Evolutionary conservation across 2,113 vertebrate species (phyloP).

Genomic region (Pelecanoides urinatrix): DNA sequence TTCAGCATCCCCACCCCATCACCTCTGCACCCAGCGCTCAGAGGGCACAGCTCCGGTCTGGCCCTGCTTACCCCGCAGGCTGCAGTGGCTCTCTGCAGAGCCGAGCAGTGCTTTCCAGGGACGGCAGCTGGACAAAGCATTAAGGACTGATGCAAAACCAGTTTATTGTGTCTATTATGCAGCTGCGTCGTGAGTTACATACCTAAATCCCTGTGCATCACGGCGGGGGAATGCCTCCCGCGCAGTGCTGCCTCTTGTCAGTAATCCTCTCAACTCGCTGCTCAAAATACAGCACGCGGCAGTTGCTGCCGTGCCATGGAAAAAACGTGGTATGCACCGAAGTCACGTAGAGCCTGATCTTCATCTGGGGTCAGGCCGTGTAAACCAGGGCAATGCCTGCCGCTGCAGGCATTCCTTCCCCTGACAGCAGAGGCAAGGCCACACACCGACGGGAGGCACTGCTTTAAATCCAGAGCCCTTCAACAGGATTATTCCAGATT

Average conservation of each 20-base stretch:
- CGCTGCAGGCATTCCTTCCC: neutral
- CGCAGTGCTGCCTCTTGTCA: neutral
- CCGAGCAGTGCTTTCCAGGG: neutral
- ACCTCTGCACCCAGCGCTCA: neutral
- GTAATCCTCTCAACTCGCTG: neutral
- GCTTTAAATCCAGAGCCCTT: neutral
- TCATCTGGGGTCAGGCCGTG: neutral
- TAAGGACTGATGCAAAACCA: neutral
- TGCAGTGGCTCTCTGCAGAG: neutral
- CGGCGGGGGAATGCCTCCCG: neutral
- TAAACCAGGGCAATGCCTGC: neutral
- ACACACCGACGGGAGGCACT: accelerated
- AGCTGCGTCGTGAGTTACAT: neutral
- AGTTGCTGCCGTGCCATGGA: neutral
- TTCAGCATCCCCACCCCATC: neutral
- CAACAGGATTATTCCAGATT: neutral
- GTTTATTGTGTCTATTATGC: neutral
- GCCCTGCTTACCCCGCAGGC: neutral
- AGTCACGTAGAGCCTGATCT: neutral
- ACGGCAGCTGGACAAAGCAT: neutral
- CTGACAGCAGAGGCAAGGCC: neutral
- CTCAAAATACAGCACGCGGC: neutral
- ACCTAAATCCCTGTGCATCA: neutral
- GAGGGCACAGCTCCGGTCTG: neutral
- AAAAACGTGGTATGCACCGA: neutral